Percentiles rank a stretch among this genome's conserved stretches.
These are phyloP conservation scores for Eolophus roseicapilla DNA, from an alignment of 2,113 vertebrate genomes.

Conservation along the genomic window DNA sequence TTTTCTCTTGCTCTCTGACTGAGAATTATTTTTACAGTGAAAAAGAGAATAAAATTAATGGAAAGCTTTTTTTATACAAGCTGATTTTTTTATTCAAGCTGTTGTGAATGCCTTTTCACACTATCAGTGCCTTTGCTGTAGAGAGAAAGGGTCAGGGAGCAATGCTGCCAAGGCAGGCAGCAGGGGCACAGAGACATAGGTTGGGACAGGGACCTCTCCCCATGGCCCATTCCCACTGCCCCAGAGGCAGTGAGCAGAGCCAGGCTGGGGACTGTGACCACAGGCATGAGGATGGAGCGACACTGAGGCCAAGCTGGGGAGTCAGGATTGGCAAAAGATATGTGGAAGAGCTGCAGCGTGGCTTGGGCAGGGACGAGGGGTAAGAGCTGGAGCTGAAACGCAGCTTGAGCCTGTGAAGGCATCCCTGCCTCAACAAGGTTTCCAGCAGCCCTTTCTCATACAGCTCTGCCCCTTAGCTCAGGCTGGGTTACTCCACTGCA, in stretches of 20 bases:
- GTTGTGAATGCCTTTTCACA: fast-evolving
- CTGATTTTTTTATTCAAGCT: neutral
- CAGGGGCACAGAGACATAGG: neutral
- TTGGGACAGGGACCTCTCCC: neutral
- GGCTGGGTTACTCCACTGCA: fast-evolving
- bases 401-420: fast-evolving
- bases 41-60: neutral
- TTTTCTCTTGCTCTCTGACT: neutral
- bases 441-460: neutral
- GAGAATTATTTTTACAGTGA: neutral
- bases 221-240: neutral
- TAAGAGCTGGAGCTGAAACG: neutral
- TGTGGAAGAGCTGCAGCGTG: neutral
- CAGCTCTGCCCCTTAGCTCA: neutral
- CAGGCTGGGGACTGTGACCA: neutral
- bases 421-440: neutral
- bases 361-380: fast-evolving
- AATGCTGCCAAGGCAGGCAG: fast-evolving
- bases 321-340: neutral
- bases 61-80: neutral
- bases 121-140: neutral
- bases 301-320: fast-evolving
- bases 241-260: neutral
- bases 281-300: neutral
- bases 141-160: neutral